These are phyloP conservation scores for Aelia acuminata DNA, from an alignment of 2,888 invertebrate species.

Conservation along the genomic window DNA sequence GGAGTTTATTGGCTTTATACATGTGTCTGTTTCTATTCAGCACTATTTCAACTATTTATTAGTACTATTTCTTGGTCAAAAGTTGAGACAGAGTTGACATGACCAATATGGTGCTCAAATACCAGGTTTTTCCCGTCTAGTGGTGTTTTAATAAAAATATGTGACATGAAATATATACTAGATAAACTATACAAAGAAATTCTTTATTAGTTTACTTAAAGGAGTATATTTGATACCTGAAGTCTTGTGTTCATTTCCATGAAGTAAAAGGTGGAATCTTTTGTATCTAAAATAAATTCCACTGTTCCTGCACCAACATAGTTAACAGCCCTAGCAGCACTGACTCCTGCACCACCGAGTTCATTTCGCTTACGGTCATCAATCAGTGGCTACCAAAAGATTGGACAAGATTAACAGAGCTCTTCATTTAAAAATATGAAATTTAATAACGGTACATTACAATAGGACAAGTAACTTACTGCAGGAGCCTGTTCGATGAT, in stretches of 20 bases:
- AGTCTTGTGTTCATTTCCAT: slow-evolving; percentile 99
- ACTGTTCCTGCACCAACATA: slow-evolving; percentile 99
- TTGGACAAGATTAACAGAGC: background rate
- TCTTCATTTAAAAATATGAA: background rate
- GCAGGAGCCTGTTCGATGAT: slow-evolving; percentile 99
- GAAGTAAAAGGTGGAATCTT: slow-evolving; percentile 91
- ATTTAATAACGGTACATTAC: background rate
- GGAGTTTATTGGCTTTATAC: too few species aligned
- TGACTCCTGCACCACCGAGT: slow-evolving; percentile 91
- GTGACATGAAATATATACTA: too few species aligned
- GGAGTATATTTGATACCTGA: slow-evolving; percentile 72
- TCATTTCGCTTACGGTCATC: slow-evolving; percentile 80
- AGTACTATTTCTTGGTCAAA: too few species aligned
- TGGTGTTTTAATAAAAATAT: too few species aligned
- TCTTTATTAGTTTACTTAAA: background rate
- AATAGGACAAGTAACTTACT: slow-evolving; percentile 72
- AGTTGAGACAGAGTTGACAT: too few species aligned
- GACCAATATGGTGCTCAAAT: too few species aligned
- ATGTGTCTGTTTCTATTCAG: too few species aligned
- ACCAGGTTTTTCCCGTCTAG: too few species aligned
- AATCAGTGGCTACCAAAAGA: slow-evolving; percentile 81
- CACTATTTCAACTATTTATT: too few species aligned
- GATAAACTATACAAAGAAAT: too few species aligned
- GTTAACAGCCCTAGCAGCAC: slow-evolving; percentile 93
- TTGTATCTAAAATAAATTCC: slow-evolving; percentile 94